Conservation (phyloP, 2,888 invertebrate species). For the Plagiodera versicolora region DNA sequence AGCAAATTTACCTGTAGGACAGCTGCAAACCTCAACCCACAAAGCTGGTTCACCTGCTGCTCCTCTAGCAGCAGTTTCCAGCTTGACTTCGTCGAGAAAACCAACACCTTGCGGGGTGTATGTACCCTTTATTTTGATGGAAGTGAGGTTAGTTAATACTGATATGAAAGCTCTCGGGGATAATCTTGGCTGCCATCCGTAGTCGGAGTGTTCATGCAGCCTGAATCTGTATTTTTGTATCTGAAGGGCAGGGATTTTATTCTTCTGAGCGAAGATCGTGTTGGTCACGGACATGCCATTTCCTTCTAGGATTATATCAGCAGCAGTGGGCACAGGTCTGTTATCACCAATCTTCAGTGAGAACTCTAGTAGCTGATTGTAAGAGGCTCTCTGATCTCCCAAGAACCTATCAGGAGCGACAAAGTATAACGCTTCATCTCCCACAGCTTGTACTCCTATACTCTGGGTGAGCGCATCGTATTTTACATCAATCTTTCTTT, state of each 20-base stretch:
- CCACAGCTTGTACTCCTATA: constrained; percentile 72
- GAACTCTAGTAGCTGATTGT: constrained; percentile 91
- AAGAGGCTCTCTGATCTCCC: constrained; percentile 89
- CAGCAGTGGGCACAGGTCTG: constrained; percentile 77
- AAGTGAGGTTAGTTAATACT: constrained; percentile 89
- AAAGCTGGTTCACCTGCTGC: constrained; percentile 77
- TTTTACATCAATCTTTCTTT: constrained; percentile 62
- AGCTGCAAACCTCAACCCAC: constrained; percentile 95
- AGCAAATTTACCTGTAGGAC: constrained; percentile 65
- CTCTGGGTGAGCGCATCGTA: constrained; percentile 82
- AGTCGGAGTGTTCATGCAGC: constrained; percentile 79
- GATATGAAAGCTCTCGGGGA: constrained; percentile 89
- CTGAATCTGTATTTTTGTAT: constrained; percentile 80
- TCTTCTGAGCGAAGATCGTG: constrained; percentile 91
- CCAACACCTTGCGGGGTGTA: constrained; percentile 86
- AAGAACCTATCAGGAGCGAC: constrained; percentile 82
- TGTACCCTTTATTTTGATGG: constrained; percentile 91
- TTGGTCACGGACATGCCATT: constrained; percentile 75
- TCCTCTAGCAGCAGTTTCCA: constrained; percentile 81
- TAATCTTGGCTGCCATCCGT: constrained; percentile 91
- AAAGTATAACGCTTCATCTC: constrained; percentile 84
- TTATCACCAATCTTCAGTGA: constrained; percentile 83
- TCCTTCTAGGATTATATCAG: constrained; percentile 91
- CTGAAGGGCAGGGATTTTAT: constrained; percentile 75
- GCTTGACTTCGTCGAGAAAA: constrained; percentile 83